phyloP scores from a whole-genome alignment of 2,888 invertebrate genomes.

The Drosophila aldrichi region DNA sequence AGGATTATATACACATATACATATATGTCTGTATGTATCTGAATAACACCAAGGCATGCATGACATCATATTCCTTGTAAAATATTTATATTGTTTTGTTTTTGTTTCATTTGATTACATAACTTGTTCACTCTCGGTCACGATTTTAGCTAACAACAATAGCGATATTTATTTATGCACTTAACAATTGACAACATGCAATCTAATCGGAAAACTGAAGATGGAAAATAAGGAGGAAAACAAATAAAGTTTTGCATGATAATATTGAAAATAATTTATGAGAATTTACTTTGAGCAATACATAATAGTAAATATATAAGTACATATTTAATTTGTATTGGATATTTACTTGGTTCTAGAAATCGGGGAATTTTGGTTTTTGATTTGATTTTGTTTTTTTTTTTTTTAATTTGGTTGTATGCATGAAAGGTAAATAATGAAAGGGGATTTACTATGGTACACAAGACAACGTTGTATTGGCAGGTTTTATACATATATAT shows the following conservation, averaged over 20 bases:
- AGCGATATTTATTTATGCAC: conserved; percentile 7
- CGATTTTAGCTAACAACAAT: conserved; percentile 15
- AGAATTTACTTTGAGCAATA: conserved; percentile 44
- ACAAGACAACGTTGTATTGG: conserved; percentile 37
- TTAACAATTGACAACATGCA: conserved; percentile 52
- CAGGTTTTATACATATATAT: conserved; percentile 13
- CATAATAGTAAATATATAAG: conserved; percentile 21
- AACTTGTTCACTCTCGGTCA: conserved; percentile 6
- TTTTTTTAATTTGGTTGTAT: conserved; percentile 25
- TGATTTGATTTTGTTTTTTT: conserved; percentile 26
- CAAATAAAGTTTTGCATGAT: conserved; percentile 27
- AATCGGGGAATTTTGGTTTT: conserved; percentile 39
- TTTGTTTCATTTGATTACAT: neutral
- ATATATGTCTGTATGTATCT: conserved; percentile 16
- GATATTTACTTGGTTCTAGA: conserved; percentile 76
- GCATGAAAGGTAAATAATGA: conserved; percentile 55
- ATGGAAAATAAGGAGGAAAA: conserved; percentile 23
- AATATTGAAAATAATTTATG: conserved; percentile 31
- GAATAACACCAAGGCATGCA: conserved; percentile 28
- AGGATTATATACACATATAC: conserved; percentile 6
- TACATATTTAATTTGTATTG: conserved; percentile 12
- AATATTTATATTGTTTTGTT: neutral
- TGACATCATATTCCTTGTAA: conserved; percentile 1
- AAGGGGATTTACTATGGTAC: conserved; percentile 42
- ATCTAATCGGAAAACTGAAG: conserved; percentile 38